Conservation (phyloP, 2,797 vertebrate species). For the Argya squamiceps region DNA sequence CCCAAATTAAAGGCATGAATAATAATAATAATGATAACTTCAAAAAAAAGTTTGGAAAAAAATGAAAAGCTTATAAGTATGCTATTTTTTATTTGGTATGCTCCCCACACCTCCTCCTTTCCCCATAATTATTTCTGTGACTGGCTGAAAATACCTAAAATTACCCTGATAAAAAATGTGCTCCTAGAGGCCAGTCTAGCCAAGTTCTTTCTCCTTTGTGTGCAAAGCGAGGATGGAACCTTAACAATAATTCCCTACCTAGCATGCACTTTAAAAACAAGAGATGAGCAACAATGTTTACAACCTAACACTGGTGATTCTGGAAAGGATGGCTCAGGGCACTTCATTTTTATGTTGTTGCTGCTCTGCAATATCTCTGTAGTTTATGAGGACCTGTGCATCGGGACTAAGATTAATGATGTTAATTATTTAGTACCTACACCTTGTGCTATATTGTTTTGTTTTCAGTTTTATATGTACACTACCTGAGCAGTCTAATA, state of each 20-base stretch:
- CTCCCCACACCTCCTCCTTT: neutral
- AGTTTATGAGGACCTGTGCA: neutral
- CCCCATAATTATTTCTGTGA: neutral
- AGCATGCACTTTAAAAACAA: neutral
- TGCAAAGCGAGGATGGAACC: neutral
- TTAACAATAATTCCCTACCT: neutral
- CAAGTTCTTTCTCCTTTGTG: neutral
- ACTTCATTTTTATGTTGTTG: neutral
- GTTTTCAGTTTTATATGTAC: neutral
- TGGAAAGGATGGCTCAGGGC: constrained; percentile 16
- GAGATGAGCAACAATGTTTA: constrained; percentile 20
- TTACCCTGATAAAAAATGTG: neutral
- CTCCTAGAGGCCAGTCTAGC: neutral
- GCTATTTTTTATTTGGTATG: neutral
- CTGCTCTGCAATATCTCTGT: neutral
- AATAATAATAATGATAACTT: neutral
- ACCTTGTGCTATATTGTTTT: neutral
- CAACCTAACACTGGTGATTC: neutral
- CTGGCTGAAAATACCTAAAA: neutral
- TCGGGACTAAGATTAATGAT: constrained; percentile 33
- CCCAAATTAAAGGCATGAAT: neutral
- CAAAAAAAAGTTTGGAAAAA: neutral
- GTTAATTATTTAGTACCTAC: neutral
- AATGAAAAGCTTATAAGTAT: neutral
- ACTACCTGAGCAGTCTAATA: neutral